Conservation (phyloP, 2,797 vertebrate species). For the Bradypodion ventrale region DNA sequence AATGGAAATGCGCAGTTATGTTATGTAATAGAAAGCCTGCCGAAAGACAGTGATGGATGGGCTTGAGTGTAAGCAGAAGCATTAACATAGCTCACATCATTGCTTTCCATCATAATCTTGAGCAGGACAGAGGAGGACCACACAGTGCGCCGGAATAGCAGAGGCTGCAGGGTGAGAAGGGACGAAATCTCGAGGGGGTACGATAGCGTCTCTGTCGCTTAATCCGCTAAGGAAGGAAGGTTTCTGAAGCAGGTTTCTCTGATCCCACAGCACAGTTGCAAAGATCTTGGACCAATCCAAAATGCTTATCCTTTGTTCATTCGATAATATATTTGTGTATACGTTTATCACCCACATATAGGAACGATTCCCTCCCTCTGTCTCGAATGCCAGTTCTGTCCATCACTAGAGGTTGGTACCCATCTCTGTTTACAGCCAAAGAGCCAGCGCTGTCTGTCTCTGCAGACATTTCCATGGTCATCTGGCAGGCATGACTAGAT, state of each 20-base stretch:
- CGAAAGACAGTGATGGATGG: slow-evolving; percentile 24
- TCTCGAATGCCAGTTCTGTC: too few species aligned
- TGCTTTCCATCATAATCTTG: slow-evolving; percentile 27
- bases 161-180: too few species aligned
- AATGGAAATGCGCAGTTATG: slow-evolving; percentile 39
- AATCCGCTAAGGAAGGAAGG: not conserved
- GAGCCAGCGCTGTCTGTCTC: too few species aligned
- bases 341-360: too few species aligned
- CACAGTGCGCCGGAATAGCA: not conserved
- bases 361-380: too few species aligned
- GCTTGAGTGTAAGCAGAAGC: slow-evolving; percentile 20
- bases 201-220: not conserved
- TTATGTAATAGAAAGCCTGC: slow-evolving; percentile 33
- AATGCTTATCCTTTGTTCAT: not conserved
- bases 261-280: not conserved
- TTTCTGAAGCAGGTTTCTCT: not conserved
- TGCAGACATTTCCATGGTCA: too few species aligned
- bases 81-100: slow-evolving; percentile 36
- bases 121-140: slow-evolving; percentile 10
- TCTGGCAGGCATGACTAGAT: too few species aligned
- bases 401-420: too few species aligned
- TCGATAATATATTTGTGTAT: too few species aligned
- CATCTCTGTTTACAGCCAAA: too few species aligned
- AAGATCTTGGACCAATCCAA: not conserved
- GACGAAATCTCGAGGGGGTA: not conserved